Evolutionary conservation across 2,888 invertebrate species (phyloP), one percentile per base, ranked within the genome.

Genomic region (Melikaiella ostensackeni): DNA sequence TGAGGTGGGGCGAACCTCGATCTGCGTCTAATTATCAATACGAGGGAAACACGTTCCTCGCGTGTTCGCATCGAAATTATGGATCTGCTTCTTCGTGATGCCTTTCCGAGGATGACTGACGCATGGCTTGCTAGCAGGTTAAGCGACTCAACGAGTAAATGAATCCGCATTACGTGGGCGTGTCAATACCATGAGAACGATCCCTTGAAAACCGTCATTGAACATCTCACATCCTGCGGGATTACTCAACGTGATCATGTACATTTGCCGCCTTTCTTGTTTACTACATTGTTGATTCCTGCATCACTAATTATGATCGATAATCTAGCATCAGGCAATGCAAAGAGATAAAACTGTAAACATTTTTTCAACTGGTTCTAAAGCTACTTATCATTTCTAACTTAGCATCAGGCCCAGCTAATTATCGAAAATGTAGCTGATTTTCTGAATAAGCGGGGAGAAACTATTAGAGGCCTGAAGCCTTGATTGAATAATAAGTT

Each of bases 91-190:
- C 75, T 77, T 75, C 76, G 80, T 78, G 76, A 75, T 75, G 78
- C 77, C 77, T 74, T 70, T 70, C 63, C 61, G 77, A 63, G 76
- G 75, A 79, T 82, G 82, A 82, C 38, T 81, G 82, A 79, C 80
- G 82, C 82, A 78, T 80, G 80, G 50, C n/a, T 50, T 13, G 35
- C 57, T 81, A 83, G 77, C 85, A 83, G 86, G 86, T 86, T 84
- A 86, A 85, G 82, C 86, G 87, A 87, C 87, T 88, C 87, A 87
- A 86, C 88, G 86, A 87, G 89, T 84, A 89, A 89, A 90, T 86
- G 88, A 88, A 88, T 89, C 87, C 87, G 88, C 89, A 89, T 89
- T 89, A 90, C 88, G 89, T 85, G 88, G 90, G 90, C 89, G 89
- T 90, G 90, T 89, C 88, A 85, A 88, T 89, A 86, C 82, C 84